Base-by-base conservation (phyloP, 2,888 invertebrate genomes). In the Hirtodrosophila duncani region DNA sequence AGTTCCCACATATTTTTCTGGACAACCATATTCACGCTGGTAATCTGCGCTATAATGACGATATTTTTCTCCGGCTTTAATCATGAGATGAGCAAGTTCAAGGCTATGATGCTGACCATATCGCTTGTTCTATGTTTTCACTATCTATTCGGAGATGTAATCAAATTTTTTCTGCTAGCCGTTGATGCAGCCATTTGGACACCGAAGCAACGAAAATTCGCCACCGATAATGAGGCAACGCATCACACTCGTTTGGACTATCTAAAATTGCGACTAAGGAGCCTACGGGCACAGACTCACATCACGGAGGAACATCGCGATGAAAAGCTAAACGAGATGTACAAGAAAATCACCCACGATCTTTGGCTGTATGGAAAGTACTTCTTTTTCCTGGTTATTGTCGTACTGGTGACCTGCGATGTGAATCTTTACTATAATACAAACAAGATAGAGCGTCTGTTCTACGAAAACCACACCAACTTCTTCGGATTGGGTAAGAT, bases 281-380 rank as follows among this genome's bases (percentile, higher is more conserved):
- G 39, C 11, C 24, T 36, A 16, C 24, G 24, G 1, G 56, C 56
- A 7, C 56, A 56, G 24, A 49, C 81, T 3, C 6, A 43, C 1
- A 44, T 81, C 0, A 51, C 60, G 1, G 24, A 62, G 7, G 39
- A 48, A 2, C 70, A 80, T 44, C 59, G 67, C 7, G 63, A 77
- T 23, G 83, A 84, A 50, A 14, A 29, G 2, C 31, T 65, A 2
- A 83, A 82, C 23, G 45, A 66, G 2, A 56, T 60, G 30, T 84
- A 81, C 41, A 58, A 63, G 8, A 51, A 43, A 3, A 68, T 84
- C 8, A 37, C 75, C 1, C 23, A 44, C 2, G 85, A 85, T 31
- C 17, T 84, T 3, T 46, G 65, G 17, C 42, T 82, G 3, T 82
- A 72, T 50, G 66, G 72, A 0, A 61, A 64, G 16, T 83, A 82